Conservation (phyloP, 37 sponge, comb jelly and placozoan genomes). For the Beroe forskalii region DNA sequence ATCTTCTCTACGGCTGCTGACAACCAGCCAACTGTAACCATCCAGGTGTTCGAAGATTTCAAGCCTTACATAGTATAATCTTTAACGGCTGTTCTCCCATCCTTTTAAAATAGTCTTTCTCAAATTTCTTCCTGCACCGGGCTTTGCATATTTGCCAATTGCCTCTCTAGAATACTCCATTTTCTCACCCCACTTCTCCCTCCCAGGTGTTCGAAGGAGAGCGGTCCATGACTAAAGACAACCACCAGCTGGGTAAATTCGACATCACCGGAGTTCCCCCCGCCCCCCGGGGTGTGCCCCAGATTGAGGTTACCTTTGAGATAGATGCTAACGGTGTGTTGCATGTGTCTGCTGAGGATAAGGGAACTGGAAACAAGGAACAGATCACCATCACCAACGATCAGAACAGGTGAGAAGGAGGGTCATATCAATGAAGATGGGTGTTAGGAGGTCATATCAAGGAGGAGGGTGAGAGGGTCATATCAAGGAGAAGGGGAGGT, state of each 20-base stretch:
- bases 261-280: slow-evolving; percentile 96
- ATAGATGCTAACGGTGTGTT: slow-evolving; percentile 98
- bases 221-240: slow-evolving; percentile 97
- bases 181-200: too few relatives aligned
- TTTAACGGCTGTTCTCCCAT: too few relatives aligned
- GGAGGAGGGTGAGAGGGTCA: too few relatives aligned
- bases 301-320: slow-evolving; percentile 98
- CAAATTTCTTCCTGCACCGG: too few relatives aligned
- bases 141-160: too few relatives aligned
- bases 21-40: slow-evolving; percentile 98
- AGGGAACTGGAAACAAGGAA: slow-evolving; percentile 91
- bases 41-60: slow-evolving; percentile 72
- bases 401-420: slow-evolving; percentile 74
- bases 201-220: slow-evolving; percentile 96
- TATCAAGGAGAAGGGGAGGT: too few relatives aligned
- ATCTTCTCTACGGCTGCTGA: slow-evolving; percentile 97
- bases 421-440: too few relatives aligned
- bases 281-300: slow-evolving; percentile 97
- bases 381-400: slow-evolving; percentile 97
- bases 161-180: too few relatives aligned
- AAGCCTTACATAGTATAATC: too few relatives aligned
- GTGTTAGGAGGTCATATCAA: too few relatives aligned
- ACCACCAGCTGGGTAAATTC: slow-evolving; percentile 94
- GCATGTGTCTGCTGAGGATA: slow-evolving; percentile 95
- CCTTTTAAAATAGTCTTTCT: too few relatives aligned